phyloP scores from a whole-genome alignment of 2,113 vertebrate genomes.

The Chamaetylas fuelleborni region DNA sequence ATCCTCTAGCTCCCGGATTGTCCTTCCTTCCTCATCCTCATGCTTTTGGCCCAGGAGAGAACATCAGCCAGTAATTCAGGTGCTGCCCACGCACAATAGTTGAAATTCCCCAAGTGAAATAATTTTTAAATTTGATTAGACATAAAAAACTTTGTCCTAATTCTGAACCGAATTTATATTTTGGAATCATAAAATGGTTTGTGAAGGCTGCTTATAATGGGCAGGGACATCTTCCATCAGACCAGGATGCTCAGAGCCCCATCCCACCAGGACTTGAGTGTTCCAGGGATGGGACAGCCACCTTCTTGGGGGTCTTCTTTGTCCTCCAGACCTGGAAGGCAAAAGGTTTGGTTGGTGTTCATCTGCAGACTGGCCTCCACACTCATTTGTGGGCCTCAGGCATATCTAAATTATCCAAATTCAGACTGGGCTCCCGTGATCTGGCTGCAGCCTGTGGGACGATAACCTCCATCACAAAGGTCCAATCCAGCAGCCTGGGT shows the following conservation, averaged over 20 bases:
- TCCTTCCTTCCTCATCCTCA: neutral
- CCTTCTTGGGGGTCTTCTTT: neutral
- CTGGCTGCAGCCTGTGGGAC: neutral
- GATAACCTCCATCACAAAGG: neutral
- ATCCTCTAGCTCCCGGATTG: neutral
- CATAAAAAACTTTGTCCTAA: neutral
- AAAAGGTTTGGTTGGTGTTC: neutral
- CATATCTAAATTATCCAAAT: neutral
- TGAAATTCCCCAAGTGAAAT: neutral
- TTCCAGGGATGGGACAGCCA: neutral
- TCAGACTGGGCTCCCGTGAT: neutral
- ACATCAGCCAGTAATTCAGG: neutral
- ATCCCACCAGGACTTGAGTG: accelerated
- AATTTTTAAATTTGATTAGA: neutral
- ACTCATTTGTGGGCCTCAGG: neutral
- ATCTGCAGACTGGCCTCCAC: neutral
- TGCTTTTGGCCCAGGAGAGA: neutral
- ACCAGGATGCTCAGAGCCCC: neutral
- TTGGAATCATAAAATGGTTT: neutral
- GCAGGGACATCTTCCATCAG: neutral
- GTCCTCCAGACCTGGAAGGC: neutral
- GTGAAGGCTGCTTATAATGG: neutral
- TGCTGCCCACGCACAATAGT: accelerated
- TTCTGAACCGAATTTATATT: neutral
- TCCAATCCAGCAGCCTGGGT: neutral